Conservation (phyloP, 2,888 invertebrate genomes). For the Euplagia quadripunctaria region DNA sequence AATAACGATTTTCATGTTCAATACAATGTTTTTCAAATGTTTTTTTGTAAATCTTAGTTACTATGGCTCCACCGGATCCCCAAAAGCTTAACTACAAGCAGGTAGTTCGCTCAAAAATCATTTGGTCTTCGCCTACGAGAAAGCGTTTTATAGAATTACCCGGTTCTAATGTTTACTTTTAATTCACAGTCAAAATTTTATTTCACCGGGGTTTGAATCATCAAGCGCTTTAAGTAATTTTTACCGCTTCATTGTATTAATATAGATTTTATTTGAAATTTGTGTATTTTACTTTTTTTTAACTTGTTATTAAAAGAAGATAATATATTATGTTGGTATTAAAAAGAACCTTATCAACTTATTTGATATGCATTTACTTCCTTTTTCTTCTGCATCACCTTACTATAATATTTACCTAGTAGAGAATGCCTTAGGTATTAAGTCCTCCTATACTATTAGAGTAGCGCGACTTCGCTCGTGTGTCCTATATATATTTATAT, state of each 20-base stretch:
- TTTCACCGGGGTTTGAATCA: slow-evolving; percentile 59
- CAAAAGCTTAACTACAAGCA: slow-evolving; percentile 80
- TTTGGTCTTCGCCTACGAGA: slow-evolving; percentile 76
- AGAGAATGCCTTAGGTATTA: too few relatives aligned
- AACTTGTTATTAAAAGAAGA: too few relatives aligned
- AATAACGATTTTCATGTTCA: neutral
- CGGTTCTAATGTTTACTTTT: slow-evolving; percentile 83
- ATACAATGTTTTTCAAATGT: neutral
- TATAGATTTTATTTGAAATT: neutral
- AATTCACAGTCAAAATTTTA: slow-evolving; percentile 84
- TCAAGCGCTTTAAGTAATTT: slow-evolving; percentile 55
- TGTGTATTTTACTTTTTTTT: neutral
- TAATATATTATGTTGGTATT: too few relatives aligned
- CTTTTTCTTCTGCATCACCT: too few relatives aligned
- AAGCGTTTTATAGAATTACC: slow-evolving; percentile 75
- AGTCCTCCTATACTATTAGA: too few relatives aligned
- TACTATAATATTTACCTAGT: too few relatives aligned
- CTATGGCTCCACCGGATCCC: slow-evolving; percentile 63
- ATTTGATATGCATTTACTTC: too few relatives aligned
- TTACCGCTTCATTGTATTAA: slow-evolving; percentile 40
- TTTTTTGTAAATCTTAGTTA: slow-evolving; percentile 32
- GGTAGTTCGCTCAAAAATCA: slow-evolving; percentile 85
- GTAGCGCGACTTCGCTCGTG: too few relatives aligned
- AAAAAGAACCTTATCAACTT: too few relatives aligned
- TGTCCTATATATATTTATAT: too few relatives aligned